Base-by-base conservation (phyloP, 2,797 vertebrate genomes). In the Lagodon rhomboides region DNA sequence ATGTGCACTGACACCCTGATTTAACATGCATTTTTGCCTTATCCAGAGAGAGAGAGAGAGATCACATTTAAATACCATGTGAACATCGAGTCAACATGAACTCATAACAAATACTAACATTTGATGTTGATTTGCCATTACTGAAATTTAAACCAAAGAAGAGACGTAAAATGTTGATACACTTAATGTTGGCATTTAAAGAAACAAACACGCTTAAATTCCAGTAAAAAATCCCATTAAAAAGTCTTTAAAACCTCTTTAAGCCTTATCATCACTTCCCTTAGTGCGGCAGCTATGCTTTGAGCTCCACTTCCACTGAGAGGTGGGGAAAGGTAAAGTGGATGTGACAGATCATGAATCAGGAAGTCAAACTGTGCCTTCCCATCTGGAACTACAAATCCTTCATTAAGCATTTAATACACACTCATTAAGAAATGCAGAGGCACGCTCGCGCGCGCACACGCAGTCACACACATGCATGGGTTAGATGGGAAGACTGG, bases 291-390 rank as follows among this genome's bases (percentile, higher is more conserved):
- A 44, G 61, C 62, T 43, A 1, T 18, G 50, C 43, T 46, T 46
- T 64, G 50, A 72, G 70, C 80, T 75, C 63, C 61, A 49, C 74
- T 64, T 82, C 61, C 58, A 68, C 55, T 30, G 59, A 74, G 74
- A 84, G 75, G 46, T 73, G 64, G 54, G 67, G 72, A 30, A 76
- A 66, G 68, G 76, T 84, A 64, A 78, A 91, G 82, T 82, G 71
- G 75, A 86, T 86, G 75, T 89, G 87, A 84, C 83, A 83, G 46
- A 72, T 87, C 69, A 85, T 87, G 85, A 88, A 87, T 87, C 82
- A 82, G 80, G 70, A 85, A 85, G 80, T 87, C 84, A 87, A 85
- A 90, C 86, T 77, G 74, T 87, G 84, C 66, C 80, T 77, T 75
- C 65, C 85, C 79, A 81, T 84, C 76, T 90, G 79, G 74, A 87